Evolutionary conservation across 1,140 invertebrate species (phyloP).

Genomic region (Tetramorium parvispinum): DNA sequence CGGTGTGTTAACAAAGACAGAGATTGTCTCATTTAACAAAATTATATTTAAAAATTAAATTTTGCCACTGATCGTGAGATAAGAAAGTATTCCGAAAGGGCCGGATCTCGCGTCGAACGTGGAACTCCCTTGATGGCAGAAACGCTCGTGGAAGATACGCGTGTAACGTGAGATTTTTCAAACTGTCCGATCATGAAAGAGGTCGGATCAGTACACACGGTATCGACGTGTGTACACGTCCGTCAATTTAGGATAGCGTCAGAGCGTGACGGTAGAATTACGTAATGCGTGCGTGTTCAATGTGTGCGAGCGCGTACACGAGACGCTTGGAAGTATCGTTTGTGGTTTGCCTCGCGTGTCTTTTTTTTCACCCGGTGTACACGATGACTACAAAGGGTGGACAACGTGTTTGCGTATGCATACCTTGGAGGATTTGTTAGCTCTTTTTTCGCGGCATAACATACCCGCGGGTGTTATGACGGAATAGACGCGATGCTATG

Average conservation of each 20-base stretch:
- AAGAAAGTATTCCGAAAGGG: neutral
- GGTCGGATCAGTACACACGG: conserved; percentile 44
- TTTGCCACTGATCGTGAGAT: neutral
- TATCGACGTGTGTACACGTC: conserved; percentile 58
- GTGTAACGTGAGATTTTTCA: conserved; percentile 41
- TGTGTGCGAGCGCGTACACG: conserved; percentile 30
- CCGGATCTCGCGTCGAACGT: neutral
- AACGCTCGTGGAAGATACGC: conserved; percentile 16
- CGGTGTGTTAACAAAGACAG: neutral
- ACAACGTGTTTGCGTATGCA: conserved; percentile 60
- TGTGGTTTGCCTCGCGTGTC: conserved; percentile 54
- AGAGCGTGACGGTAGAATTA: conserved; percentile 69
- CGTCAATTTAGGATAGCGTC: conserved; percentile 77
- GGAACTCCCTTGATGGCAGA: neutral
- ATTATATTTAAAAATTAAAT: neutral
- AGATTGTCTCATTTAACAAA: neutral
- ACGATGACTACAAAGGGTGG: conserved; percentile 55
- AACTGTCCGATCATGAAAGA: conserved; percentile 57
- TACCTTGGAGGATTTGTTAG: conserved; percentile 58
- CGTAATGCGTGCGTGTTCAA: conserved; percentile 40
- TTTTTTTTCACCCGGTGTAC: conserved; percentile 21
- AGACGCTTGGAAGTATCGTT: conserved; percentile 29
- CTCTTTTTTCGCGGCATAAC: conserved; percentile 48
- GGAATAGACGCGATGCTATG: conserved; percentile 55
- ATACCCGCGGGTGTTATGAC: conserved; percentile 50